phyloP scores from a whole-genome alignment of 2,888 invertebrate species.

The Temnothorax rugatulus region DNA sequence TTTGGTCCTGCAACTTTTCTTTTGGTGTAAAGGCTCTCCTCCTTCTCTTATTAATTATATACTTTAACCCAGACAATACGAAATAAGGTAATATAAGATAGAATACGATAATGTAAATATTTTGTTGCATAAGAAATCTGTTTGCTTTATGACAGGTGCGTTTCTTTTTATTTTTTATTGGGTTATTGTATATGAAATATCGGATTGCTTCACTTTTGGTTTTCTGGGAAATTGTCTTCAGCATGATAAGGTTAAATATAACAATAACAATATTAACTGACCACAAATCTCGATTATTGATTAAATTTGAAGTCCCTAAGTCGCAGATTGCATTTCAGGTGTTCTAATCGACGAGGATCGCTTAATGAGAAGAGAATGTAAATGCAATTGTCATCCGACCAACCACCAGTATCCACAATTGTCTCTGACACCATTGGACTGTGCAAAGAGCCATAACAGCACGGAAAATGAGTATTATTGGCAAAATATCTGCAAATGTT shows the following conservation, averaged over 20 bases:
- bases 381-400: constrained; percentile 38
- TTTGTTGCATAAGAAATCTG: background rate
- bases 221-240: background rate
- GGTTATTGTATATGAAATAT: background rate
- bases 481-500: constrained; percentile 65
- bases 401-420: constrained; percentile 44
- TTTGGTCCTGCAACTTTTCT: background rate
- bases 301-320: constrained; percentile 59
- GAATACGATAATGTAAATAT: background rate
- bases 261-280: constrained; percentile 11
- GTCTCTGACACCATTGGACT: constrained; percentile 73
- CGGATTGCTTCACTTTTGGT: background rate
- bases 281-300: background rate
- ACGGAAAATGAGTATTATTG: constrained; percentile 73
- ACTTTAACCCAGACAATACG: background rate
- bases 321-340: constrained; percentile 78
- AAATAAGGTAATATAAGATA: background rate
- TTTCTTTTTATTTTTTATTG: background rate
- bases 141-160: background rate
- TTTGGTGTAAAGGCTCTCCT: background rate
- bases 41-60: background rate
- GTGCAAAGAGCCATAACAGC: constrained; percentile 76
- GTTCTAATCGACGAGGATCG: constrained; percentile 79
- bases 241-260: constrained; percentile 8
- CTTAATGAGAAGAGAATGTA: constrained; percentile 59